phyloP scores from a whole-genome alignment of 2,888 invertebrate genomes.

The Pyrgus malvae region DNA sequence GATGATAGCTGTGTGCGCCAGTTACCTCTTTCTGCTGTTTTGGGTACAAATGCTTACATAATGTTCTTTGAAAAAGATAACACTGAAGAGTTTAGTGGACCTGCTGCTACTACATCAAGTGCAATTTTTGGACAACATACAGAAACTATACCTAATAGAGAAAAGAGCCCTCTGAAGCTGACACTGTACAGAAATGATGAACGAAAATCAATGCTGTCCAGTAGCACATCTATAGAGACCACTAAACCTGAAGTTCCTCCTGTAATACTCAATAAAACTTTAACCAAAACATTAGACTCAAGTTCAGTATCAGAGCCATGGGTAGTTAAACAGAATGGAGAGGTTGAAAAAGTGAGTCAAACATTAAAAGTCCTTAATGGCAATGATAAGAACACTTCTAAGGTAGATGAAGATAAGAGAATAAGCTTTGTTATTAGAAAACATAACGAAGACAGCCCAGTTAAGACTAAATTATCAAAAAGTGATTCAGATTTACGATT shows the following conservation, averaged over 20 bases:
- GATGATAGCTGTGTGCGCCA: conserved; percentile 93
- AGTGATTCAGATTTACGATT: conserved; percentile 58
- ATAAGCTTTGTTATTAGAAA: conserved; percentile 61
- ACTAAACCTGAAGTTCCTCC: conserved; percentile 62
- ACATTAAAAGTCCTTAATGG: conserved; percentile 58
- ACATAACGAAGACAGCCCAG: conserved; percentile 52
- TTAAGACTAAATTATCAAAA: conserved; percentile 55
- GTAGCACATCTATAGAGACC: conserved; percentile 53
- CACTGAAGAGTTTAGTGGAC: conserved; percentile 50
- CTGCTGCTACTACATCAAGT: conserved; percentile 57
- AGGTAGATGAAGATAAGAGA: conserved; percentile 62
- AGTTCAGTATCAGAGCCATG: conserved; percentile 64
- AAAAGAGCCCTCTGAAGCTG: conserved; percentile 75
- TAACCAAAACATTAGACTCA: conserved; percentile 57
- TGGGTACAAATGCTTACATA: conserved; percentile 94
- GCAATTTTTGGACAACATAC: conserved; percentile 73
- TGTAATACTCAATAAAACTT: conserved; percentile 68
- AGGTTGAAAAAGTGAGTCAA: conserved; percentile 65
- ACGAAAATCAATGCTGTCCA: conserved; percentile 54
- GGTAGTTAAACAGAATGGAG: conserved; percentile 75
- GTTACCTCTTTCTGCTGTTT: conserved; percentile 88
- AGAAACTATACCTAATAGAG: conserved; percentile 63
- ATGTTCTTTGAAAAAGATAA: conserved; percentile 93
- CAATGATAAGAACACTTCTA: conserved; percentile 48
- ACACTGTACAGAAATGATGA: conserved; percentile 69